Evolutionary conservation across 2,113 vertebrate genomes (phyloP).

Genomic region (Phodopus roborovskii): DNA sequence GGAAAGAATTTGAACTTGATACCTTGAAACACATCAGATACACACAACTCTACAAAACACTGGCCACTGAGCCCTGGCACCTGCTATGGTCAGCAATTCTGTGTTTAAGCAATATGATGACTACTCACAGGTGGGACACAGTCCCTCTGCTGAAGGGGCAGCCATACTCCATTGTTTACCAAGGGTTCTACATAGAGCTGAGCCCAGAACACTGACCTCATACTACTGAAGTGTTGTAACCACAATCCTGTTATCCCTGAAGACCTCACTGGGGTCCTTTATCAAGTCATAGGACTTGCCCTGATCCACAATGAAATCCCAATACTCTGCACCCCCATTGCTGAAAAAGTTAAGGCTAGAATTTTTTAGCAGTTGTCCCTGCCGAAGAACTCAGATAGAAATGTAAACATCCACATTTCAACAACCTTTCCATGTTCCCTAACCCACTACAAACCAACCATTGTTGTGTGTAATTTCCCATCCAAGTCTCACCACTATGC

Average conservation of each 20-base stretch:
- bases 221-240: background rate
- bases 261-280: background rate
- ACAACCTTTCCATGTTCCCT: background rate
- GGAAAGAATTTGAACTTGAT: constrained; percentile 19
- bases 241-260: background rate
- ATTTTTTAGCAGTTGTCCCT: background rate
- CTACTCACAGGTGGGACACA: background rate
- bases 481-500: background rate
- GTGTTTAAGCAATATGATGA: background rate
- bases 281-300: background rate
- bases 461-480: background rate
- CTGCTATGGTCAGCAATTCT: background rate
- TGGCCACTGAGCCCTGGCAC: background rate
- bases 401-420: background rate
- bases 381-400: background rate
- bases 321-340: background rate
- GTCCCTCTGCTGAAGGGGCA: background rate
- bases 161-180: background rate
- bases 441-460: background rate
- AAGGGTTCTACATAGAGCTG: background rate
- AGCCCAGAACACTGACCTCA: background rate
- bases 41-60: background rate
- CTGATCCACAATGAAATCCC: background rate
- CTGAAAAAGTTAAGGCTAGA: background rate
- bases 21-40: background rate